Evolutionary conservation across 2,113 vertebrate genomes (phyloP).

Genomic region (Engystomops pustulosus): DNA sequence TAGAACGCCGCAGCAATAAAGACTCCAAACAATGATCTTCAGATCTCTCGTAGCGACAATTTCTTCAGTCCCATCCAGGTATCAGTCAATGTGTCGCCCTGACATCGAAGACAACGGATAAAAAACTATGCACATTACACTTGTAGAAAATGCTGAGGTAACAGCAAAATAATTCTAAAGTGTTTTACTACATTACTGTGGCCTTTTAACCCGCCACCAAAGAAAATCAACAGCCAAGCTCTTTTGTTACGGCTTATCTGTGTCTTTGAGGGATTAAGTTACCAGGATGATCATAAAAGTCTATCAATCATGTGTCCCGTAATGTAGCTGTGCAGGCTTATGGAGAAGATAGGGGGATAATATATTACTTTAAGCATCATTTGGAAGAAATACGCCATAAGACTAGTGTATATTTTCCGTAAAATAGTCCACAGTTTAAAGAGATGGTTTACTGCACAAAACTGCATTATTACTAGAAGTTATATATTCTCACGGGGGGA

Average conservation of each 20-base stretch:
- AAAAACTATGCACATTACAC: slow-evolving; percentile 24
- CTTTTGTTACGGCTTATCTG: slow-evolving; percentile 37
- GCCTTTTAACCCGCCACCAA: slow-evolving; percentile 34
- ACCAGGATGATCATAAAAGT: slow-evolving; percentile 8
- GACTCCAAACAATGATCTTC: not conserved
- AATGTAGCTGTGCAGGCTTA: slow-evolving; percentile 4
- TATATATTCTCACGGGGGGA: no score
- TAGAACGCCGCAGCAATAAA: not conserved
- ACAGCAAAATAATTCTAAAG: slow-evolving; percentile 26
- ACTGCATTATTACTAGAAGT: not conserved
- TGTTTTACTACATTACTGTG: slow-evolving; percentile 42
- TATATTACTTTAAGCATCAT: slow-evolving; percentile 10
- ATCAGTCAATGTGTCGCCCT: slow-evolving; percentile 25
- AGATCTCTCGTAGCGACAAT: slow-evolving; percentile 30
- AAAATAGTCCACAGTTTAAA: not conserved
- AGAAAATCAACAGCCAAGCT: slow-evolving; percentile 34
- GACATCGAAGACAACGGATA: not conserved
- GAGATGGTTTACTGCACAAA: not conserved
- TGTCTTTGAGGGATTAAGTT: slow-evolving; percentile 29
- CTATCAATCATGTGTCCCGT: slow-evolving; percentile 27
- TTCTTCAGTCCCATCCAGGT: not conserved
- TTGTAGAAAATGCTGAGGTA: slow-evolving; percentile 28
- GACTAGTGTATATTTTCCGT: not conserved
- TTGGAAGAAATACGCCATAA: not conserved
- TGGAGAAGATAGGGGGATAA: slow-evolving; percentile 14